phyloP scores from a whole-genome alignment of 2,888 invertebrate species.

The Sarcophaga rosellei region DNA sequence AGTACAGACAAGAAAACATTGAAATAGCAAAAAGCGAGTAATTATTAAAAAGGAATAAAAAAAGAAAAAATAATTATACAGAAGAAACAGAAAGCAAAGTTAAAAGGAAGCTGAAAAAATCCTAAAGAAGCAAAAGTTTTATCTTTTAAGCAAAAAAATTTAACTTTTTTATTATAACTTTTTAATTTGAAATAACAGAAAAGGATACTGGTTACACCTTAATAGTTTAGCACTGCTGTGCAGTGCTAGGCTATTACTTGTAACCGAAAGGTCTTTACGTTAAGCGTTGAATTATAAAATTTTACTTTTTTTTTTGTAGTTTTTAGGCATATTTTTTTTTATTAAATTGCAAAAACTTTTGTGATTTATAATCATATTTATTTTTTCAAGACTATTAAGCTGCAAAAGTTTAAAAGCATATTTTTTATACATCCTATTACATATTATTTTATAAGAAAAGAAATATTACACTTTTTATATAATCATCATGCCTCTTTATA shows the following conservation, averaged over 20 bases:
- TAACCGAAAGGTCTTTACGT: constrained; percentile 10
- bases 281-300: constrained; percentile 3
- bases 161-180: not conserved
- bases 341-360: constrained; percentile 34
- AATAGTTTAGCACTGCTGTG: constrained; percentile 49
- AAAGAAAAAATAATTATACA: constrained; percentile 39
- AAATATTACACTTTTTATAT: constrained; percentile 47
- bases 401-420: constrained; percentile 24
- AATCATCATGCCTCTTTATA: constrained; percentile 60
- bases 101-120: constrained; percentile 34
- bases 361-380: constrained; percentile 56
- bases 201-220: constrained; percentile 37
- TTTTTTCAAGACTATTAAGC: constrained; percentile 53
- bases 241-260: constrained; percentile 55
- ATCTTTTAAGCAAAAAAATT: not conserved
- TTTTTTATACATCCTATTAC: constrained; percentile 25
- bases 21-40: constrained; percentile 8
- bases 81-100: constrained; percentile 32
- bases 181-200: constrained; percentile 8
- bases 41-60: constrained; percentile 13
- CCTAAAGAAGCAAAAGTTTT: constrained; percentile 1
- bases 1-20: constrained; percentile 42
- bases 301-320: constrained; percentile 27
- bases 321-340: constrained; percentile 39
- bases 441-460: constrained; percentile 30